These are phyloP conservation scores for Oreochromis aureus DNA, from an alignment of 2,113 vertebrate genomes.

Conservation along the genomic window DNA sequence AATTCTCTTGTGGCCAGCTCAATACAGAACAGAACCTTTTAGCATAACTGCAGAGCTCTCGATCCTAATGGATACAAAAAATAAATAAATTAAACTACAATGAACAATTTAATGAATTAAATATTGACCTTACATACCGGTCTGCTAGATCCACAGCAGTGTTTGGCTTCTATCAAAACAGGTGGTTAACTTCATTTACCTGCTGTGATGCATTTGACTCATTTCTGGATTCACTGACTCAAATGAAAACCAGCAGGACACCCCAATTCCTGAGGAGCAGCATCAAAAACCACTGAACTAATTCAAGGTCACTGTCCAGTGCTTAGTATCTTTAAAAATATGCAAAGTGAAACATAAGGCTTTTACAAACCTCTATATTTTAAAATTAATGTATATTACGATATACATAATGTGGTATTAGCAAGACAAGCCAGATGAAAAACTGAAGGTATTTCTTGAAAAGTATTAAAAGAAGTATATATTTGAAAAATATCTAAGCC, in stretches of 20 bases:
- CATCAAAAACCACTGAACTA: background rate
- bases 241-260: conserved; percentile 3
- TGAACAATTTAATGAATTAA: background rate
- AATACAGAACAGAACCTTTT: background rate
- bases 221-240: background rate
- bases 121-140: background rate
- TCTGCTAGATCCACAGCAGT: background rate
- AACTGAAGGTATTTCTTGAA: background rate
- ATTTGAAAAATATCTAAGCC: background rate
- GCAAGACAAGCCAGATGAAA: background rate
- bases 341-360: background rate
- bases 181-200: conserved; percentile 6
- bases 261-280: background rate
- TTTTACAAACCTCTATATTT: background rate
- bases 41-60: background rate
- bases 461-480: background rate
- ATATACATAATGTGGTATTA: background rate
- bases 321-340: background rate
- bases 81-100: background rate
- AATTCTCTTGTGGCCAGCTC: background rate
- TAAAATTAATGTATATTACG: background rate
- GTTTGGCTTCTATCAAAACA: background rate
- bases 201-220: conserved; percentile 9
- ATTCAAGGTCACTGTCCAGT: background rate
- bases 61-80: background rate